Percentiles rank a stretch among this genome's conserved stretches.
Conservation (phyloP, 1,140 invertebrate species). For the Sitobion miscanthi region DNA sequence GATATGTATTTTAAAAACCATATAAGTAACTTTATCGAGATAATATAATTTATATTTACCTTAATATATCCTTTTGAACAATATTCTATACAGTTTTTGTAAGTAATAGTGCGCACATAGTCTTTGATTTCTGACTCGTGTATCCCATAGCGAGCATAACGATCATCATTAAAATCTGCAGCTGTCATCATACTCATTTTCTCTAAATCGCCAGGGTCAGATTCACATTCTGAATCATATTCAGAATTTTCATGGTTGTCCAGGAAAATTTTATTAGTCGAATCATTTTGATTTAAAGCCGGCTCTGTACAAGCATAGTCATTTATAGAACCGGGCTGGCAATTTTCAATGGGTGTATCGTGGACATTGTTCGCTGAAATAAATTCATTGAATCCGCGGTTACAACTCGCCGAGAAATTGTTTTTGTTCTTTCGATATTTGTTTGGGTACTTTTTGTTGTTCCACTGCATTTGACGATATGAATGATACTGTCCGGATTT, state of each 20-base stretch:
- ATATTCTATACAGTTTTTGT: constrained; percentile 22
- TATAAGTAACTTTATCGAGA: neutral
- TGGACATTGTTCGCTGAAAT: neutral
- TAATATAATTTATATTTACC: constrained; percentile 29
- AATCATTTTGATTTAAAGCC: neutral
- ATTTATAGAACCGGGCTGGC: neutral
- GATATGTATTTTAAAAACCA: no score
- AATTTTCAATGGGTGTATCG: neutral
- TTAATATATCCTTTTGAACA: neutral
- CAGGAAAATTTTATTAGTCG: neutral
- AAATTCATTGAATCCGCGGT: neutral
- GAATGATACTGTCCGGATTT: neutral
- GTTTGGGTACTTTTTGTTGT: neutral
- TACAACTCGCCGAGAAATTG: neutral
- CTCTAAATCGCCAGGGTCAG: neutral
- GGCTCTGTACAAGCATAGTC: neutral
- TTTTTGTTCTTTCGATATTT: neutral
- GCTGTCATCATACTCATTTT: constrained; percentile 19
- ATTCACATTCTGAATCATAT: neutral
- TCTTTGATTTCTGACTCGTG: constrained; percentile 39
- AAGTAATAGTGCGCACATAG: constrained; percentile 43
- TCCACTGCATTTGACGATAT: neutral
- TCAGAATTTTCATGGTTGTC: neutral
- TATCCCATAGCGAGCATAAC: constrained; percentile 35
- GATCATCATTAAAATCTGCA: constrained; percentile 20